Percentiles rank a stretch among this genome's conserved stretches.
These are phyloP conservation scores for Atractosteus spatula DNA, from an alignment of 2,113 vertebrate species.

Conservation along the genomic window DNA sequence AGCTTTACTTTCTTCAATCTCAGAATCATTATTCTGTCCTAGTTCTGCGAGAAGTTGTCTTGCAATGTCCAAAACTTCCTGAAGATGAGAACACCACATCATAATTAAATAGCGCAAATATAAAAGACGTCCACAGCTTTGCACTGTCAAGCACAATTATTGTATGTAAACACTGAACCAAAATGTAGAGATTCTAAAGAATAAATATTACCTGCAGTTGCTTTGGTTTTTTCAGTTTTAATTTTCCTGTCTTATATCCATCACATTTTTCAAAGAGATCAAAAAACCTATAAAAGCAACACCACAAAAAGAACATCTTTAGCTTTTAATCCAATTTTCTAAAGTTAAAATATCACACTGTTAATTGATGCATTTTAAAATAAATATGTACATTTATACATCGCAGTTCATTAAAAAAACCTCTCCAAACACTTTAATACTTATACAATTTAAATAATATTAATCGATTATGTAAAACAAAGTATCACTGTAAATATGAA, in stretches of 20 bases:
- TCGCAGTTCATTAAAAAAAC: too few relatives aligned
- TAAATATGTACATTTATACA: too few relatives aligned
- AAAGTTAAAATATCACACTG: too few relatives aligned
- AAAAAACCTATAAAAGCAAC: constrained; percentile 73
- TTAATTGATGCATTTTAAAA: too few relatives aligned
- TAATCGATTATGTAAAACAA: too few relatives aligned
- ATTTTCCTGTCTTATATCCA: constrained; percentile 83
- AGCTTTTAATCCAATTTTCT: too few relatives aligned
- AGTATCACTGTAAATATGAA: too few relatives aligned
- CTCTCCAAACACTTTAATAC: too few relatives aligned
- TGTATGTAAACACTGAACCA: not conserved
- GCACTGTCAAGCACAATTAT: too few relatives aligned
- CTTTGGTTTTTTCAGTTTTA: constrained; percentile 86
- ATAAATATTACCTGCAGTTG: constrained; percentile 72
- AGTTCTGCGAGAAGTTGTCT: constrained; percentile 80
- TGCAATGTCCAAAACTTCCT: constrained; percentile 87
- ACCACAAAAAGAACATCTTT: not conserved
- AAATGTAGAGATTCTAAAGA: constrained; percentile 13
- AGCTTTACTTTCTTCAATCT: constrained; percentile 89
- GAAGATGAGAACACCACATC: constrained; percentile 20
- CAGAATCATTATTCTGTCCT: constrained; percentile 84
- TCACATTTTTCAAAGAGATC: constrained; percentile 88
- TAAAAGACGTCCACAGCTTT: too few relatives aligned
- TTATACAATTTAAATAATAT: too few relatives aligned
- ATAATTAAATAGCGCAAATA: not conserved